A percentile compares a stretch with the other conserved stretches of the same genome.
Conservation (phyloP, 2,888 invertebrate genomes). For the Polydrusus cervinus region DNA sequence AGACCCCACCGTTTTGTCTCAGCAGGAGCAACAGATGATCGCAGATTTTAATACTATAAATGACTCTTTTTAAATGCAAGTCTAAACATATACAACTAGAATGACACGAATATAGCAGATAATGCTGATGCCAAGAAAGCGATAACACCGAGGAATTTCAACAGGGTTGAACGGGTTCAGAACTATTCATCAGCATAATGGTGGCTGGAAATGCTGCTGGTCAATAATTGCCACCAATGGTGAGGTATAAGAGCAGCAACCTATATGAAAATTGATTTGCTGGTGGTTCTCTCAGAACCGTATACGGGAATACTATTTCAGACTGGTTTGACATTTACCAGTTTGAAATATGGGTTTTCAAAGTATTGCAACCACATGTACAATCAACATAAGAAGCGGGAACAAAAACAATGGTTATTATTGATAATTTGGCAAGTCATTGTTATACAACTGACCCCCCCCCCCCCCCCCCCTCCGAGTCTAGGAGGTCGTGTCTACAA, state of each 20-base stretch:
- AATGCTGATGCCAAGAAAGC: constrained; percentile 63
- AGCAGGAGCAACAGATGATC: background rate
- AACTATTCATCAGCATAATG: constrained; percentile 58
- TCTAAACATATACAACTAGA: constrained; percentile 61
- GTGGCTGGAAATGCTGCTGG: constrained; percentile 62
- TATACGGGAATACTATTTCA: constrained; percentile 41
- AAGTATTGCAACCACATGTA: too few species aligned
- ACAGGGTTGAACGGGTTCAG: constrained; percentile 62
- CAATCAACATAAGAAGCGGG: too few species aligned
- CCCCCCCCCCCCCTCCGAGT: too few species aligned
- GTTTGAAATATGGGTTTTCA: too few species aligned
- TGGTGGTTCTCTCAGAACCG: constrained; percentile 49
- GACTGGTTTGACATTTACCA: constrained; percentile 52
- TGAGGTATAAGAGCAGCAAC: constrained; percentile 62
- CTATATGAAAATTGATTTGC: constrained; percentile 52
- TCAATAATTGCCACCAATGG: constrained; percentile 62
- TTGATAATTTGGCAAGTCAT: too few species aligned
- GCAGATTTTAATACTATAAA: constrained; percentile 27
- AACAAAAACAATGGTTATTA: too few species aligned
- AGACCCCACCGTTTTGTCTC: constrained; percentile 18
- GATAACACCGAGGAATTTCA: constrained; percentile 55
- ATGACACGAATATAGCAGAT: constrained; percentile 66
- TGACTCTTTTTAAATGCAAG: constrained; percentile 1
- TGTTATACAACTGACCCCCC: too few species aligned
- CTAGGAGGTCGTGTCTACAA: too few species aligned